Evolutionary conservation across 2,797 vertebrate genomes (phyloP).

Genomic region (Neostethus bicornis): DNA sequence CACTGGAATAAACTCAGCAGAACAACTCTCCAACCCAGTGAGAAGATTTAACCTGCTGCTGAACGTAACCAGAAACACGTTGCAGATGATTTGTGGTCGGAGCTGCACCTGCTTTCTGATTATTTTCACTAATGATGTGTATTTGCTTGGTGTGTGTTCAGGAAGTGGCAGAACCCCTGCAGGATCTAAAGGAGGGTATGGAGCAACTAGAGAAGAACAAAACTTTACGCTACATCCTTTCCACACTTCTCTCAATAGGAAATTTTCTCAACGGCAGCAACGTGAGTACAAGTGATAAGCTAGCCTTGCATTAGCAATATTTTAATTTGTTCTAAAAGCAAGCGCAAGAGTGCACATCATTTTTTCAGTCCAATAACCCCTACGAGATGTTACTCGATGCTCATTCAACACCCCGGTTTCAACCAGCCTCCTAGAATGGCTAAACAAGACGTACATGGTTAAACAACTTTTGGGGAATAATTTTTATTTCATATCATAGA

Average conservation of each 20-base stretch:
- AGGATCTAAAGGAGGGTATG: slow-evolving; percentile 98
- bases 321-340: too few species aligned
- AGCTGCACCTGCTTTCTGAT: slow-evolving; percentile 56
- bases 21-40: slow-evolving; percentile 27
- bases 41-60: slow-evolving; percentile 21
- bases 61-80: slow-evolving; percentile 39
- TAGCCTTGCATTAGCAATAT: too few species aligned
- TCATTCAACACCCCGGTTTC: too few species aligned
- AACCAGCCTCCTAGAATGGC: too few species aligned
- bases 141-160: slow-evolving; percentile 54
- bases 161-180: slow-evolving; percentile 95
- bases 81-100: slow-evolving; percentile 39
- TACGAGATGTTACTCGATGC: too few species aligned
- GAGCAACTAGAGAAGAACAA: slow-evolving; percentile 97
- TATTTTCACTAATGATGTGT: slow-evolving; percentile 36
- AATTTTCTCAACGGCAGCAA: slow-evolving; percentile 95
- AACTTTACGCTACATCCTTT: slow-evolving; percentile 91
- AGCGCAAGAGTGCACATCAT: too few species aligned
- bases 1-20: slow-evolving; percentile 28
- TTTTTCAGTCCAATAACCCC: too few species aligned
- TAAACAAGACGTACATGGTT: too few species aligned
- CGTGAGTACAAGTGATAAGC: too few species aligned
- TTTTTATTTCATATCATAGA: too few species aligned
- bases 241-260: slow-evolving; percentile 91
- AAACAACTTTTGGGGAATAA: too few species aligned